Base-by-base conservation (phyloP, 2,797 vertebrate genomes). In the Sebastes baramenuke region DNA sequence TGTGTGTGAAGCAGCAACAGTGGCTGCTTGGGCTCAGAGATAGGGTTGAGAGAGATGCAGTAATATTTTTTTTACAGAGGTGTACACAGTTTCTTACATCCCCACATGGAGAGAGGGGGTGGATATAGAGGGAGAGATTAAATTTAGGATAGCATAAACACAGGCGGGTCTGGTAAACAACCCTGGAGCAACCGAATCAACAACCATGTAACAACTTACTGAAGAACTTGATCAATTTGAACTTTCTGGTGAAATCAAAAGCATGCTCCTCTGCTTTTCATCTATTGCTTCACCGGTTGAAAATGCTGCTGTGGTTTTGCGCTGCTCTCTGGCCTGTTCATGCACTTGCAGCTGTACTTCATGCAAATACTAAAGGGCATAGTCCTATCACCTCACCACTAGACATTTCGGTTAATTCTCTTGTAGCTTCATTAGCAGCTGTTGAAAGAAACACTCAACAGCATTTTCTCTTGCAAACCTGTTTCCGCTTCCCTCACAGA, bases 61-160 rank as follows among this genome's bases (percentile, higher is more conserved):
- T 66, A 16, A 59, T 80, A n/a, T 72, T 81, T 67, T 76, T 77
- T 77, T 66, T 55, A 75, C 77, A 74, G 76, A 82, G 68, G 69
- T 77, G 58, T 70, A 46, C 14, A 66, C 46, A 16, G 69, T 80
- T 82, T 68, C 46, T 76, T 59, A 52, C 55, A 75, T 69, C 36
- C 61, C 13, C 25, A 20, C 12, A 54, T 8, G 22, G 52, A 85
- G 30, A 52, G 62, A 78, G 61, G 11, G 55, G 67, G 72, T 11
- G 64, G 71, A 38, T 75, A 34, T 18, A 64, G 52, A 70, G 65
- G 29, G 52, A 74, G 73, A 73, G 64, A 73, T 80, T 73, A 69
- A 75, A 77, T 67, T 69, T 73, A 72, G 73, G 64, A 75, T 58
- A 85, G 74, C 76, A 79, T 70, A 85, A 85, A 90, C 72, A 69